Conservation (phyloP, 2,797 vertebrate genomes). For the Loris lydekkerianus region DNA sequence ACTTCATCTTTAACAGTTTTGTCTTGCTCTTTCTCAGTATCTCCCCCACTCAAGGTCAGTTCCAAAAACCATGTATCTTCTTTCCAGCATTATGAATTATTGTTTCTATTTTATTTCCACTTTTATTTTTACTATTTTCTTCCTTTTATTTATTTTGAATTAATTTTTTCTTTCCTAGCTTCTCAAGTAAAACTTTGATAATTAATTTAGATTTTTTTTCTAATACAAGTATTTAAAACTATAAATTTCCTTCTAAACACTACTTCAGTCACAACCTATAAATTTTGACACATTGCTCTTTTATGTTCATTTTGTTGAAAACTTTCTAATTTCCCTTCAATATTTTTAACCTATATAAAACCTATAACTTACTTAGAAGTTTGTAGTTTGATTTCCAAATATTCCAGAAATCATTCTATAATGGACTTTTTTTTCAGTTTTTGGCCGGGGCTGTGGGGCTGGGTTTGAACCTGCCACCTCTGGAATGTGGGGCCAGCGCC, state of each 20-base stretch:
- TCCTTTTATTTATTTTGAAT: not conserved
- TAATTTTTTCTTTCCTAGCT: not conserved
- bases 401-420: not conserved
- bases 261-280: not conserved
- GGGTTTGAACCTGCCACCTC: no score
- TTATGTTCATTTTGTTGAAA: not conserved
- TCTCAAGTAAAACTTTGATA: not conserved
- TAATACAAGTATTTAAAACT: not conserved
- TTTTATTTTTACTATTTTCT: not conserved
- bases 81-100: not conserved
- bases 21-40: not conserved
- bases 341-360: not conserved
- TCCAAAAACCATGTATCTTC: not conserved
- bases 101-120: constrained; percentile 1
- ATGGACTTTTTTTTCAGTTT: no score
- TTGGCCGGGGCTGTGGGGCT: no score
- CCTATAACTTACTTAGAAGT: not conserved
- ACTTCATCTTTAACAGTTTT: not conserved
- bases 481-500: no score
- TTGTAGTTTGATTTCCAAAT: constrained; percentile 11
- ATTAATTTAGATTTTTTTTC: not conserved
- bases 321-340: not conserved
- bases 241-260: not conserved
- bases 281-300: not conserved
- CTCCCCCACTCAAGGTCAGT: not conserved